phyloP scores from a whole-genome alignment of 1,140 invertebrate genomes.

The Aphidius gifuensis region DNA sequence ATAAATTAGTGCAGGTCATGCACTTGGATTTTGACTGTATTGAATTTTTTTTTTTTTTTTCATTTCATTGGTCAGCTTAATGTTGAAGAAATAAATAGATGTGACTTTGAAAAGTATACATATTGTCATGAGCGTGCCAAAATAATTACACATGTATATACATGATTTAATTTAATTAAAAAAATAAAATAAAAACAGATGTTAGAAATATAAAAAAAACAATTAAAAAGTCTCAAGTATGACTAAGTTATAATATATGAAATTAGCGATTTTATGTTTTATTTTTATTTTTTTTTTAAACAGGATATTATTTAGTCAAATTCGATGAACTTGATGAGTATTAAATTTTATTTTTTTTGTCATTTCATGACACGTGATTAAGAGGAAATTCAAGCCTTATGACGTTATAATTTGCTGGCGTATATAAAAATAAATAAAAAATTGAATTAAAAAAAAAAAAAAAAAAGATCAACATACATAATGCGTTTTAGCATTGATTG shows the following conservation, averaged over 20 bases:
- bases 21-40: not conserved
- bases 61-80: too few species aligned
- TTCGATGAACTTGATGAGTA: not conserved
- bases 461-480: too few species aligned
- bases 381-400: too few species aligned
- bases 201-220: not conserved
- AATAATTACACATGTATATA: not conserved
- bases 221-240: not conserved
- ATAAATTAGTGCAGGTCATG: constrained; percentile 17
- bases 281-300: too few species aligned
- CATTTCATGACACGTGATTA: constrained; percentile 3
- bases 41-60: too few species aligned
- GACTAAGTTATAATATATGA: too few species aligned
- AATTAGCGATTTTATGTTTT: too few species aligned
- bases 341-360: not conserved
- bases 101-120: constrained; percentile 6
- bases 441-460: too few species aligned
- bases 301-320: not conserved
- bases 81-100: constrained; percentile 11
- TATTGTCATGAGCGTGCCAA: not conserved
- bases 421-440: too few species aligned
- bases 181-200: not conserved
- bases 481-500: too few species aligned
- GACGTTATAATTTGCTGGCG: too few species aligned
- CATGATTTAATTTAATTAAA: not conserved